Evolutionary conservation across 2,113 vertebrate species (phyloP).

Genomic region (Lampris incognitus): DNA sequence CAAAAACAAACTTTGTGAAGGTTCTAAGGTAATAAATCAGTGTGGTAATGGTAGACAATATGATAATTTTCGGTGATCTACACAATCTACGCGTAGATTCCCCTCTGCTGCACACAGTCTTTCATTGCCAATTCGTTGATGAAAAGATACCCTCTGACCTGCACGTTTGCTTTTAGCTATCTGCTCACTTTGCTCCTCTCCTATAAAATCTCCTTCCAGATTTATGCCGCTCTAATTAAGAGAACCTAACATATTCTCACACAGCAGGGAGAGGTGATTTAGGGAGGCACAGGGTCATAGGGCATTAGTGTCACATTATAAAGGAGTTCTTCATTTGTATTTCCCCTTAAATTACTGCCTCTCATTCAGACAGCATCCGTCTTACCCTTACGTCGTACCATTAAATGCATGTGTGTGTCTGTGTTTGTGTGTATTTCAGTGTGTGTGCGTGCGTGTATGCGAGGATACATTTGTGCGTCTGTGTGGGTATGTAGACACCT

Average conservation of each 20-base stretch:
- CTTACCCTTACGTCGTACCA: conserved; percentile 15
- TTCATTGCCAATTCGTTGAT: not conserved
- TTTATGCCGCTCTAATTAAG: conserved; percentile 53
- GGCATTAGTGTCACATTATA: conserved; percentile 41
- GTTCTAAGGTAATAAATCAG: too few species aligned
- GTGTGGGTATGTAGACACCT: conserved; percentile 21
- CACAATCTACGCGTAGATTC: too few species aligned
- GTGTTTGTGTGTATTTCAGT: not conserved
- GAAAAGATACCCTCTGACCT: not conserved
- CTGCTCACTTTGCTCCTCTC: not conserved
- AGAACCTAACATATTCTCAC: conserved; percentile 29
- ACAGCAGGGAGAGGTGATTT: conserved; percentile 31
- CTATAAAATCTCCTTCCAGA: conserved; percentile 1
- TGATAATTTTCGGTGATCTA: too few species aligned
- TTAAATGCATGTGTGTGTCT: not conserved
- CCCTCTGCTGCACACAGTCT: not conserved
- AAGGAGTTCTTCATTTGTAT: conserved; percentile 49
- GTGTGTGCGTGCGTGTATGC: not conserved
- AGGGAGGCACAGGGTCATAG: conserved; percentile 41
- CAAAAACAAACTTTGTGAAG: too few species aligned
- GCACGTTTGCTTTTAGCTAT: conserved; percentile 2
- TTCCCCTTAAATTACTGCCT: conserved; percentile 49
- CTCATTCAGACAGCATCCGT: conserved; percentile 55
- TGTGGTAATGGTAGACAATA: too few species aligned
- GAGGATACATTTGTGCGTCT: not conserved